These are phyloP conservation scores for Toxonevra muliebris DNA, from an alignment of 2,888 invertebrate species.

Conservation along the genomic window DNA sequence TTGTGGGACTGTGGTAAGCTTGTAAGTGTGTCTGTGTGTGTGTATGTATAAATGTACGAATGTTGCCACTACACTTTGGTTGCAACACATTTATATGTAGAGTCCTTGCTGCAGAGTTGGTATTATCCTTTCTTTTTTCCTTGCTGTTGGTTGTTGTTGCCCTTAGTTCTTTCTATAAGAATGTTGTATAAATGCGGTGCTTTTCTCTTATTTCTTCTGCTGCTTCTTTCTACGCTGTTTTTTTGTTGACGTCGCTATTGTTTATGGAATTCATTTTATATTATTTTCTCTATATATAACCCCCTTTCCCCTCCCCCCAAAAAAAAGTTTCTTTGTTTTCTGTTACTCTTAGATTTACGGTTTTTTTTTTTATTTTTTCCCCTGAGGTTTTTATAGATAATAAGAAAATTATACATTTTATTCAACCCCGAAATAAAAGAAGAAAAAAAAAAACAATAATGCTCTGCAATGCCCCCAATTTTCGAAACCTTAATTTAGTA, in stretches of 20 bases:
- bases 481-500: constrained; percentile 52
- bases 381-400: constrained; percentile 38
- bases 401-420: constrained; percentile 42
- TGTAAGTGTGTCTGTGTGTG: not conserved
- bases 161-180: not conserved
- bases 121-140: constrained; percentile 15
- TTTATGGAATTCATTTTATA: constrained; percentile 21
- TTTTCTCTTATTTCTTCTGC: not conserved
- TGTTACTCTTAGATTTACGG: constrained; percentile 1
- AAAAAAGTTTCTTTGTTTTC: constrained; percentile 10
- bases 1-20: not conserved
- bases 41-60: not conserved
- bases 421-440: constrained; percentile 29
- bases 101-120: constrained; percentile 2
- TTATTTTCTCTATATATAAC: not conserved
- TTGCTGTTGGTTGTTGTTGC: not conserved
- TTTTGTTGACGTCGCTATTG: constrained; percentile 16
- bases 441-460: not conserved
- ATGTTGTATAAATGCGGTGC: constrained; percentile 14
- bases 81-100: not conserved
- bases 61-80: not conserved
- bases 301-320: not conserved
- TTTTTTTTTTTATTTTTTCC: constrained; percentile 16
- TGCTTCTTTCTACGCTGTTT: constrained; percentile 14
- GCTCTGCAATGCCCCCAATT: constrained; percentile 56